phyloP scores from a whole-genome alignment of 1,140 invertebrate species.

The Periplaneta americana region DNA sequence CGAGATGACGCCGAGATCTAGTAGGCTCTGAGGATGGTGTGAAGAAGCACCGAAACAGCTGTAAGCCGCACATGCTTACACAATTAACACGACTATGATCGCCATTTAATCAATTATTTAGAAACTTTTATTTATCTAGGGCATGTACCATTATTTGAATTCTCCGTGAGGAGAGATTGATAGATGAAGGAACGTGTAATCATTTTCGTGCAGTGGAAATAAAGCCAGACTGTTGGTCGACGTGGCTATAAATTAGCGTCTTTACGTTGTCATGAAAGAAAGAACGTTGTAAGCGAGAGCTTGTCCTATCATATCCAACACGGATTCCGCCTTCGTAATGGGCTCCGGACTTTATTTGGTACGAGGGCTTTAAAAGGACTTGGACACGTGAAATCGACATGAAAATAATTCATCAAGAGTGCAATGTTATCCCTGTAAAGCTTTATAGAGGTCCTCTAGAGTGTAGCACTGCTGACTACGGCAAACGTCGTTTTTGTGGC shows the following conservation, averaged over 20 bases:
- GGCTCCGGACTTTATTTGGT: background rate
- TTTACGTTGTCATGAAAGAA: background rate
- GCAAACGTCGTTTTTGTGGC: background rate
- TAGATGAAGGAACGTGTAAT: too few relatives aligned
- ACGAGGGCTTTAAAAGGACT: background rate
- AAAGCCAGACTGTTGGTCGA: too few relatives aligned
- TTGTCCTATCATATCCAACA: background rate
- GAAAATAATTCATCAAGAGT: background rate
- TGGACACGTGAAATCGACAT: background rate
- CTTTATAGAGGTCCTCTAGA: background rate
- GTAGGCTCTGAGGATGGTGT: too few relatives aligned
- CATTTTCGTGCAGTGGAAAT: too few relatives aligned
- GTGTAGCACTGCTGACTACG: background rate
- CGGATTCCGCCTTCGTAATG: background rate
- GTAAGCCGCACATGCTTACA: too few relatives aligned
- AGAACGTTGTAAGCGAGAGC: background rate
- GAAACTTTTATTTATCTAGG: too few relatives aligned
- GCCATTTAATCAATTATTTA: too few relatives aligned
- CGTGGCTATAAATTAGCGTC: background rate
- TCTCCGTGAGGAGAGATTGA: too few relatives aligned
- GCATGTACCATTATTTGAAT: too few relatives aligned
- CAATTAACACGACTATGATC: too few relatives aligned
- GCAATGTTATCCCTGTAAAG: background rate
- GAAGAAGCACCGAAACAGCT: too few relatives aligned
- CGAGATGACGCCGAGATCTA: too few relatives aligned